phyloP scores from a whole-genome alignment of 2,113 vertebrate species.

The Shinisaurus crocodilurus region DNA sequence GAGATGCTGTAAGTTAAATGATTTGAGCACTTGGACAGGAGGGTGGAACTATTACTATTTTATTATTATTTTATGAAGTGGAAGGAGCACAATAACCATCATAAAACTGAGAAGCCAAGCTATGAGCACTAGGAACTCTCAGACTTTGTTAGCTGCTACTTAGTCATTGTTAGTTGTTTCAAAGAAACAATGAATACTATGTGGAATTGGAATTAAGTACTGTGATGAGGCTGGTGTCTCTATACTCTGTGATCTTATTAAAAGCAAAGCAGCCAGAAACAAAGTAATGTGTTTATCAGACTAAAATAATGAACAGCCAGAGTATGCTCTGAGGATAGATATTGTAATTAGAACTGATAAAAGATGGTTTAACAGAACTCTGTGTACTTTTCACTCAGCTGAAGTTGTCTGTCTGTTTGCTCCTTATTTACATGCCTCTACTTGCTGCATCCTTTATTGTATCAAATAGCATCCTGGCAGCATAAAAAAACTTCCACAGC shows the following conservation, averaged over 20 bases:
- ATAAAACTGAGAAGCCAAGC: background rate
- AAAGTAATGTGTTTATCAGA: constrained; percentile 7
- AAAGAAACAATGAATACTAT: background rate
- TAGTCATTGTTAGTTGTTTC: background rate
- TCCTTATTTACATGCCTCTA: background rate
- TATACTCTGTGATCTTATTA: background rate
- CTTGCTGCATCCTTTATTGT: background rate
- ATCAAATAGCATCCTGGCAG: background rate
- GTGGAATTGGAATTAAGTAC: background rate
- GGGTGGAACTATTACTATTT: background rate
- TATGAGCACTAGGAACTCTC: background rate
- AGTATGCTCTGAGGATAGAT: background rate
- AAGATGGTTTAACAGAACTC: background rate
- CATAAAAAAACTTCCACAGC: background rate
- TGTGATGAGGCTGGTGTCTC: background rate
- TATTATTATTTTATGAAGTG: background rate
- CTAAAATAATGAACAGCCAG: background rate
- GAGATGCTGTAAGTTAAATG: background rate
- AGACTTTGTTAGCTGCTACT: background rate
- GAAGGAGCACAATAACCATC: background rate
- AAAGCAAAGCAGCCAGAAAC: background rate
- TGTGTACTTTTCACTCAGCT: background rate
- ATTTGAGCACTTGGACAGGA: background rate
- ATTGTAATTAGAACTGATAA: background rate
- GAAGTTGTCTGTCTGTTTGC: background rate